A percentile compares a stretch with the other conserved stretches of the same genome.
These are phyloP conservation scores for Umimayanthus chanpuru DNA, from an alignment of 92 coral and sea anemone genomes.

Conservation along the genomic window DNA sequence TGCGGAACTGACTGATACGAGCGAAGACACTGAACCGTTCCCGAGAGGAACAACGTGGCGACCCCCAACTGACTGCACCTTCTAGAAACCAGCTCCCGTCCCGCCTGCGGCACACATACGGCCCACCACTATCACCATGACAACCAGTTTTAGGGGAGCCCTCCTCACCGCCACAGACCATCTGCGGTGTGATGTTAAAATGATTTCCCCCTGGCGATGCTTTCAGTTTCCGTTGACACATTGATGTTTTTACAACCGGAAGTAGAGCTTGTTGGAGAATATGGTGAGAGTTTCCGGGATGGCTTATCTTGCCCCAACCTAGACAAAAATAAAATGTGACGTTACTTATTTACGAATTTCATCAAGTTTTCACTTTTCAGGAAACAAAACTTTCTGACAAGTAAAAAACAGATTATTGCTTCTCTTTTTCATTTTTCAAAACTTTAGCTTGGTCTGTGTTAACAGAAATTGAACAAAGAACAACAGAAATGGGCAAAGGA, in stretches of 20 bases:
- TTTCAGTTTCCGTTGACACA: conserved; percentile 23
- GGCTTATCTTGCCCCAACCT: conserved; percentile 42
- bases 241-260: conserved; percentile 7
- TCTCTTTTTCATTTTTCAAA: too few relatives aligned
- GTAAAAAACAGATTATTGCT: neutral
- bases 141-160: conserved; percentile 43
- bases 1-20: conserved; percentile 56
- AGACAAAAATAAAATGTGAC: neutral
- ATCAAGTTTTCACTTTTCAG: too few relatives aligned
- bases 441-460: too few relatives aligned
- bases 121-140: conserved; percentile 72
- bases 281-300: conserved; percentile 33
- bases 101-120: conserved; percentile 51
- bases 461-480: too few relatives aligned
- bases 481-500: too few relatives aligned
- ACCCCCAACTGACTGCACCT: conserved; percentile 62
- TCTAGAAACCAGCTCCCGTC: conserved; percentile 57
- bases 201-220: conserved; percentile 34
- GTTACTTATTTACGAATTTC: neutral
- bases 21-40: conserved; percentile 58
- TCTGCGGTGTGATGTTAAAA: conserved; percentile 43
- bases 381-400: neutral
- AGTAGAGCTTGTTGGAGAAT: conserved; percentile 37
- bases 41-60: conserved; percentile 49
- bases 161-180: conserved; percentile 61